These are phyloP conservation scores for Hemicordylus capensis DNA, from an alignment of 2,113 vertebrate genomes.

Conservation along the genomic window DNA sequence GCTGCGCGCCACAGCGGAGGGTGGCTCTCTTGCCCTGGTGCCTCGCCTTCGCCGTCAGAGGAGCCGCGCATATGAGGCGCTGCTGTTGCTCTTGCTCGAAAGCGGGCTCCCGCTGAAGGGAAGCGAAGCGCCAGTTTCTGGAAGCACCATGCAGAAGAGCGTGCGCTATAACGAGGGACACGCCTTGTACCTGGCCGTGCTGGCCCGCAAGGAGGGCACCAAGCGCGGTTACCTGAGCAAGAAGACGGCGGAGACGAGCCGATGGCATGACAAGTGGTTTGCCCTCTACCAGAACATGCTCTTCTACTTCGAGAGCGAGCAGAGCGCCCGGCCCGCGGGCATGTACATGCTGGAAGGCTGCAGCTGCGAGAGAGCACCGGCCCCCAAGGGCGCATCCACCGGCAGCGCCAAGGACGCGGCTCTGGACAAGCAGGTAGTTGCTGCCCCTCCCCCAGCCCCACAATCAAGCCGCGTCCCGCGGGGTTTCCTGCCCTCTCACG, in stretches of 20 bases:
- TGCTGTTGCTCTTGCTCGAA: not conserved
- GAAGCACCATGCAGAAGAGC: conserved; percentile 91
- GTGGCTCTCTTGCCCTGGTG: not conserved
- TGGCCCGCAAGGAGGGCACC: conserved; percentile 94
- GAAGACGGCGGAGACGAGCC: conserved; percentile 93
- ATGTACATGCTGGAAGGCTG: conserved; percentile 97
- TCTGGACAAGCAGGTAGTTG: conserved; percentile 93
- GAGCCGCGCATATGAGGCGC: not conserved
- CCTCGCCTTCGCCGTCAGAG: not conserved
- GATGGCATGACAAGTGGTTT: conserved; percentile 98
- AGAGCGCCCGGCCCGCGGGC: conserved; percentile 91
- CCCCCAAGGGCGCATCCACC: conserved; percentile 83
- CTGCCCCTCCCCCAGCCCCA: not conserved
- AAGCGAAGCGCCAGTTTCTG: not conserved
- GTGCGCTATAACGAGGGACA: conserved; percentile 97
- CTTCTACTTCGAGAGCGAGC: conserved; percentile 97
- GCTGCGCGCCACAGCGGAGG: conserved; percentile 12
- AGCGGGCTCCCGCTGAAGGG: not conserved
- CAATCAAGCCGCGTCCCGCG: too few species aligned
- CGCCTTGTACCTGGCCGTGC: conserved; percentile 88
- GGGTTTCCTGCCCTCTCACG: too few species aligned
- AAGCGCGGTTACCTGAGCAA: conserved; percentile 93
- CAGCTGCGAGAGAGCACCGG: conserved; percentile 90
- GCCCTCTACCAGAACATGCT: conserved; percentile 95
- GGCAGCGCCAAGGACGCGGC: conserved; percentile 84